Evolutionary conservation across 2,113 vertebrate species (phyloP), one percentile per base, ranked within the genome.

Genomic region (Picathartes gymnocephalus): DNA sequence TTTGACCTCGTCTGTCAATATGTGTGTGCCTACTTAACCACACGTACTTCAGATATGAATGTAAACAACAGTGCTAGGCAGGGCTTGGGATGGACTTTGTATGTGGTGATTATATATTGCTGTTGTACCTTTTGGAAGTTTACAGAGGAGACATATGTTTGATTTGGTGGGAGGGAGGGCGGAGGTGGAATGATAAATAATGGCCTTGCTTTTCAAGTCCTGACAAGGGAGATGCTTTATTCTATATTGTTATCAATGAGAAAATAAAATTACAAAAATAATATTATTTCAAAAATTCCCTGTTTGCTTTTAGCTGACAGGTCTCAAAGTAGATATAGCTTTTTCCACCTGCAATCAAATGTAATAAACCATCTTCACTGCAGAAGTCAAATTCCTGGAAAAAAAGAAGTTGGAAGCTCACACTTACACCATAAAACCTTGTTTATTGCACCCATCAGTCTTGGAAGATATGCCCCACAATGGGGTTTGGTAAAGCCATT

Each of bases 401-500:
- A 95, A 95, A 95, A 97, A 97, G 94, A 97, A 97, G 94, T 97
- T 97, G 92, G 96, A 96, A 96, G 95, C 97, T 97, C 97, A 96
- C 96, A 96, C 97, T 97, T 97, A 92, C 35, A 86, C 96, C 97
- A 97, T 98, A 98, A 98, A 98, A 96, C 95, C 96, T 97, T 96
- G 94, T 98, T 98, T 98, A 98, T 98, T 97, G 97, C 96, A 15
- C 94, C 94, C 97, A 98, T 98, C 97, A 95, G 95, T 98, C 98
- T 98, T 98, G 93, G 89, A 94, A 98, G 98, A 98, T 98, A 95
- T 97, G 93, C 95, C 97, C 97, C 97, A 98, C 98, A 97, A 97
- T 98, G 98, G 97, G 97, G 96, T 98, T 98, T 98, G 97, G 97
- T 97, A 95, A 98, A 98, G 98, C 98, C 98, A 98, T 98, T 98